Conservation (phyloP, 2,113 vertebrate genomes). For the Clinocottus analis region DNA sequence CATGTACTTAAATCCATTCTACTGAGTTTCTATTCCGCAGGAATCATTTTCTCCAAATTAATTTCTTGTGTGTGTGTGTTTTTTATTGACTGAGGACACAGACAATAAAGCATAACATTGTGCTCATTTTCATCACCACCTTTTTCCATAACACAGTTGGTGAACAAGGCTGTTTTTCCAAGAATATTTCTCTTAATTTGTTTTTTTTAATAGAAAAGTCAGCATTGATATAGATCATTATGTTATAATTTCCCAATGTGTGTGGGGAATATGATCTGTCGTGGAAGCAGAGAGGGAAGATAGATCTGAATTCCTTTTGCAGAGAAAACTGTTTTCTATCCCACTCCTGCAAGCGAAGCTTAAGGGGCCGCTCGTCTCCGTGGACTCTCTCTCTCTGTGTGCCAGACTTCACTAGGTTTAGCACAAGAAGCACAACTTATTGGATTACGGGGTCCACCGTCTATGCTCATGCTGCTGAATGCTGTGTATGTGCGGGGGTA, state of each 20-base stretch:
- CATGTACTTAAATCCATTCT: constrained; percentile 27
- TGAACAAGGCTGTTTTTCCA: constrained; percentile 8
- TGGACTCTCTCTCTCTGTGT: constrained; percentile 59
- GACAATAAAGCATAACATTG: constrained; percentile 37
- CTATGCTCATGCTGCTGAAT: constrained; percentile 66
- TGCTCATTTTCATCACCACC: constrained; percentile 10
- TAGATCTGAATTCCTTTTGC: constrained; percentile 64
- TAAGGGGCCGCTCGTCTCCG: constrained; percentile 54
- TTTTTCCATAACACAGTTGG: constrained; percentile 30
- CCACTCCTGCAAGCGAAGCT: constrained; percentile 59
- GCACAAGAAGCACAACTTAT: constrained; percentile 74
- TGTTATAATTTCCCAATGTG: constrained; percentile 38
- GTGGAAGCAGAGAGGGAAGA: constrained; percentile 26
- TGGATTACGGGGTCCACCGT: constrained; percentile 74
- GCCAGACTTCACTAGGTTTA: constrained; percentile 74
- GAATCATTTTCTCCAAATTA: constrained; percentile 58
- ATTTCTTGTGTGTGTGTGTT: neutral
- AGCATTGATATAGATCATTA: constrained; percentile 51
- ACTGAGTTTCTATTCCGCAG: constrained; percentile 27
- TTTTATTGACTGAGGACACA: constrained; percentile 46
- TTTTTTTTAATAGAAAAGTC: constrained; percentile 16
- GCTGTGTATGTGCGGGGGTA: constrained; percentile 46
- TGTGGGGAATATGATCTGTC: constrained; percentile 32
- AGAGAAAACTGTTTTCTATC: constrained; percentile 58
- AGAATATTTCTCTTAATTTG: constrained; percentile 26